Percentiles rank a stretch among this genome's conserved stretches.
phyloP scores from a whole-genome alignment of 2,888 invertebrate genomes.

The Drymonia ruficornis region DNA sequence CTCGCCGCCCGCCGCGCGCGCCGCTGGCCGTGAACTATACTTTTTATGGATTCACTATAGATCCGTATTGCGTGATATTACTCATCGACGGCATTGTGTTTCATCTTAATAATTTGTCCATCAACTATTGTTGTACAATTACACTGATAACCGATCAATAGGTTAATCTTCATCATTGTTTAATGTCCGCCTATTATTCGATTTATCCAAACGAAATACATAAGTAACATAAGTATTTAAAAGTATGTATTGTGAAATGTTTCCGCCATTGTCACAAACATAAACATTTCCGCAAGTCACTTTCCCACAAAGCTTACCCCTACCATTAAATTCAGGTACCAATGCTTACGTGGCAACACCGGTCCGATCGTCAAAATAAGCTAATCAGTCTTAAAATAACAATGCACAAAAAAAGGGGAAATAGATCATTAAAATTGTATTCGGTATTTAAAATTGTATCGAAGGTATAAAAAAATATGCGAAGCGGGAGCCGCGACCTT shows the following conservation, averaged over 20 bases:
- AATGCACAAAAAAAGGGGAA: conserved; percentile 8
- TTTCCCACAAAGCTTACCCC: conserved; percentile 57
- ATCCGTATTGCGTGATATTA: conserved; percentile 69
- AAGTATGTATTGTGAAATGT: background rate
- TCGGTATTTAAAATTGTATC: conserved; percentile 6
- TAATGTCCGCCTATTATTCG: conserved; percentile 23
- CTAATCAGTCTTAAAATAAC: background rate
- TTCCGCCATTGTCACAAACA: background rate
- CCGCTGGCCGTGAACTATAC: conserved; percentile 71
- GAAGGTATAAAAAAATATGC: conserved; percentile 20
- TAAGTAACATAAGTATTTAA: too few species aligned
- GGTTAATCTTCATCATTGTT: conserved; percentile 36
- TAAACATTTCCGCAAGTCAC: conserved; percentile 51
- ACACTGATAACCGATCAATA: conserved; percentile 34
- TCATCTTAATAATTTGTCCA: conserved; percentile 54
- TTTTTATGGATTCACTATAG: conserved; percentile 68
- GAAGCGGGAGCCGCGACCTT: conserved; percentile 13
- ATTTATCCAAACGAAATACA: background rate
- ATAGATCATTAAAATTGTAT: conserved; percentile 26
- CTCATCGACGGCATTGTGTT: conserved; percentile 57
- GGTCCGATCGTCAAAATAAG: background rate
- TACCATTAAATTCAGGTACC: conserved; percentile 23
- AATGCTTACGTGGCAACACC: conserved; percentile 17
- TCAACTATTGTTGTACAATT: conserved; percentile 46
- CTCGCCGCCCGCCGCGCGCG: conserved; percentile 38